Evolutionary conservation across 1,140 invertebrate genomes (phyloP), one percentile per base, ranked within the genome.

Genomic region (Scylla paramamosain): DNA sequence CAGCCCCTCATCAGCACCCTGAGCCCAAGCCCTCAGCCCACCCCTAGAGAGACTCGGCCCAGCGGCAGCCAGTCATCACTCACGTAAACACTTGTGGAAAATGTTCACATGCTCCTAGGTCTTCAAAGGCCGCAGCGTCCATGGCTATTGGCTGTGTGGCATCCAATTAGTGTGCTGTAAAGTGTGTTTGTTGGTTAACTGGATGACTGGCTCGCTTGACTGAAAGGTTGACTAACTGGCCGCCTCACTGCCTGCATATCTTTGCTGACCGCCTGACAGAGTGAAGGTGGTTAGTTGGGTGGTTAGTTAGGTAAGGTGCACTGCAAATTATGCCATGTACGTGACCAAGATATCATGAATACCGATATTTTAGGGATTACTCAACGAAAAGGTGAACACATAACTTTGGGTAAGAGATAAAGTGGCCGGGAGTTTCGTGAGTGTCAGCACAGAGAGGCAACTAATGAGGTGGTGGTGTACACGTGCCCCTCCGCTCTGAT

Each of bases 21-120:
- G 39, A 39, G 39, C 39, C 39, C 39, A 3, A 59, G 12, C 67
- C 67, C 67, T 77, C 10, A 77, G 67, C 67, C 67, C 67, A 7
- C 67, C 12, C 67, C 67, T 20, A 12, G 2, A 14, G 67, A 12
- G 67, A 7, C 67, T 12, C 67, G 25, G 67, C 20, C 67, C 67
- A 1, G 20, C 67, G 67, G 16, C 67, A n/a, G 67, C 67, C 52
- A 12, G 67, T 77, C 67, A 77, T 77, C 67, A 77, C 67, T 77
- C 67, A 77, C 67, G 67, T 77, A 77, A 77, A 77, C 67, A 77
- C 67, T 77, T 77, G 20, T n/a, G 67, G 67, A 77, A 77, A 77
- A 77, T 77, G 67, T 77, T 77, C 67, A 77, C 67, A n/a, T 77
- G 67, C 20, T 25, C 6, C 67, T 20, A 7, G 67, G 67, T 77